phyloP scores from a whole-genome alignment of 2,797 vertebrate genomes.

The Oceanodroma leucorhoa region DNA sequence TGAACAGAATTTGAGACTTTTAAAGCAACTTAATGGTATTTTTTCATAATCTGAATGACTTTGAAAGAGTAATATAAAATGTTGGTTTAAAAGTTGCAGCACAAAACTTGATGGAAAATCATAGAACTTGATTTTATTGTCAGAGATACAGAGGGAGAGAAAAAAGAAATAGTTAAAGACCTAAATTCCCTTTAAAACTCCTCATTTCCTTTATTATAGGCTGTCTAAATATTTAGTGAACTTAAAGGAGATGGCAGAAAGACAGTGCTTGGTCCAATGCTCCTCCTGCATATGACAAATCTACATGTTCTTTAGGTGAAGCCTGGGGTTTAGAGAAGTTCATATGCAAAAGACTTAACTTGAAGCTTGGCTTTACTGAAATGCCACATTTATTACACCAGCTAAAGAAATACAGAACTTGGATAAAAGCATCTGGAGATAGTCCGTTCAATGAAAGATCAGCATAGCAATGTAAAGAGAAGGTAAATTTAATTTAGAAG shows the following conservation, averaged over 20 bases:
- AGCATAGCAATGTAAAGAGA: neutral
- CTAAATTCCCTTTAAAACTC: neutral
- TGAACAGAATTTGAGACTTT: slow-evolving; percentile 1
- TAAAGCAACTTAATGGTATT: neutral
- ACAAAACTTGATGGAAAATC: neutral
- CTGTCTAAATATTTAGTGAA: neutral
- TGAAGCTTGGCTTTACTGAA: slow-evolving; percentile 14
- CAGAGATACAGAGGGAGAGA: neutral
- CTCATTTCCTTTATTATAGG: neutral
- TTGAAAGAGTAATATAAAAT: neutral
- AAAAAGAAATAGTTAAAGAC: neutral
- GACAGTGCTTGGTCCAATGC: neutral
- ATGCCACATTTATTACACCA: neutral
- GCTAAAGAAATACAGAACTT: neutral
- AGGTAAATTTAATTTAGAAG: neutral
- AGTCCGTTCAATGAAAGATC: neutral
- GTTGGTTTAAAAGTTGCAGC: neutral
- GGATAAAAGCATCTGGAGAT: neutral
- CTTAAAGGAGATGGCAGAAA: neutral
- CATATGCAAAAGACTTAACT: neutral
- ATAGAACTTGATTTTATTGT: neutral
- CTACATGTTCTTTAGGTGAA: neutral
- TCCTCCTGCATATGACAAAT: neutral
- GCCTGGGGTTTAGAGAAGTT: neutral
- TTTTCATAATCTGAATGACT: neutral